Percentiles rank a stretch among this genome's conserved stretches.
Conservation (phyloP, 1,140 invertebrate species). For the Oreohelix idahoensis region DNA sequence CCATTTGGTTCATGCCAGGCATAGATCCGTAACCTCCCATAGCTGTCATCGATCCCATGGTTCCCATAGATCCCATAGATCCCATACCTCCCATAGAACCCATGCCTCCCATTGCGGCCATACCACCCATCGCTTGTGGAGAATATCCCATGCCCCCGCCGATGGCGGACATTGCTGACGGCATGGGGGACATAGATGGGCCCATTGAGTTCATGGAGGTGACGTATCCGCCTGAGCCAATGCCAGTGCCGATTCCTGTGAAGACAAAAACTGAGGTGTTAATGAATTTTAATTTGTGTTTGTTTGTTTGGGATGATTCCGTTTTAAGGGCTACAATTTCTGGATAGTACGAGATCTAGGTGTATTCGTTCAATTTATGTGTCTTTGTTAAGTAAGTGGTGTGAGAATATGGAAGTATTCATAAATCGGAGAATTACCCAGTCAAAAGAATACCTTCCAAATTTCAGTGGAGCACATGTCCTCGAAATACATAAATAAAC, state of each 20-base stretch:
- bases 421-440: too few species aligned
- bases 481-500: too few species aligned
- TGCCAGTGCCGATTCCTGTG: conserved; percentile 47
- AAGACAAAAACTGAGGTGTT: conserved; percentile 11
- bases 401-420: too few species aligned
- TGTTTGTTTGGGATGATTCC: too few species aligned
- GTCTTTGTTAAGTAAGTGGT: too few species aligned
- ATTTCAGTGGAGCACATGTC: too few species aligned
- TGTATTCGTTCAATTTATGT: too few species aligned
- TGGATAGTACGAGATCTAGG: too few species aligned
- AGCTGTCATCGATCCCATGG: conserved; percentile 73
- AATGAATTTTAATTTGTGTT: too few species aligned
- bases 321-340: too few species aligned
- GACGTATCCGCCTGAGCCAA: conserved; percentile 55
- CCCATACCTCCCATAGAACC: conserved; percentile 74
- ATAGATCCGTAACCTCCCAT: conserved; percentile 77
- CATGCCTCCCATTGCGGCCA: conserved; percentile 77
- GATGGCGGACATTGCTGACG: conserved; percentile 58
- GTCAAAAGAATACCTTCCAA: too few species aligned
- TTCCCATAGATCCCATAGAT: conserved; percentile 62
- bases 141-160: conserved; percentile 81
- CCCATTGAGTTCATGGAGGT: conserved; percentile 64
- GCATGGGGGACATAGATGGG: conserved; percentile 66
- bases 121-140: conserved; percentile 75
- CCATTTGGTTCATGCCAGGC: conserved; percentile 76